Conservation (phyloP, 2,888 invertebrate genomes). For the Monoplex corrugatus region DNA sequence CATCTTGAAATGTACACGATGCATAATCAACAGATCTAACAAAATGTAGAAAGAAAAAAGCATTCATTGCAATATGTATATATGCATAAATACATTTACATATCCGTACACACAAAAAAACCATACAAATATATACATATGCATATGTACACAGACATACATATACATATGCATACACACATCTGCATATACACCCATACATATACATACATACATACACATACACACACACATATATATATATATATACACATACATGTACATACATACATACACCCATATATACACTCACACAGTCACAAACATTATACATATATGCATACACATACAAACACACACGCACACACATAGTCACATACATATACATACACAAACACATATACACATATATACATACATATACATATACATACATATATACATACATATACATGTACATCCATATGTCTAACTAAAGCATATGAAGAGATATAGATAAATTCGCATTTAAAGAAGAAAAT, state of each 20-base stretch:
- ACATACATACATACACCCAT: constrained; percentile 7
- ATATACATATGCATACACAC: constrained; percentile 22
- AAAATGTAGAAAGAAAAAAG: too few species aligned
- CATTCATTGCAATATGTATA: too few species aligned
- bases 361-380: neutral
- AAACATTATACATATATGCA: too few species aligned
- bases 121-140: neutral
- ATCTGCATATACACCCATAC: constrained; percentile 28
- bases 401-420: neutral
- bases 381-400: neutral
- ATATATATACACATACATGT: constrained; percentile 25
- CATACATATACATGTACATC: neutral
- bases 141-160: neutral
- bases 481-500: neutral
- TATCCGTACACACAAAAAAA: too few species aligned
- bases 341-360: too few species aligned
- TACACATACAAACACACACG: too few species aligned
- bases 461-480: neutral
- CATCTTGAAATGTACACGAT: too few species aligned
- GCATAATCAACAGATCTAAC: too few species aligned
- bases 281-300: neutral
- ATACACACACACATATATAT: constrained; percentile 37
- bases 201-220: constrained; percentile 44
- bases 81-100: too few species aligned
- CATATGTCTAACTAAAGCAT: neutral